Percentiles rank a stretch among this genome's conserved stretches.
Evolutionary conservation across 2,797 vertebrate genomes (phyloP).

Genomic region (Mus minutoides): DNA sequence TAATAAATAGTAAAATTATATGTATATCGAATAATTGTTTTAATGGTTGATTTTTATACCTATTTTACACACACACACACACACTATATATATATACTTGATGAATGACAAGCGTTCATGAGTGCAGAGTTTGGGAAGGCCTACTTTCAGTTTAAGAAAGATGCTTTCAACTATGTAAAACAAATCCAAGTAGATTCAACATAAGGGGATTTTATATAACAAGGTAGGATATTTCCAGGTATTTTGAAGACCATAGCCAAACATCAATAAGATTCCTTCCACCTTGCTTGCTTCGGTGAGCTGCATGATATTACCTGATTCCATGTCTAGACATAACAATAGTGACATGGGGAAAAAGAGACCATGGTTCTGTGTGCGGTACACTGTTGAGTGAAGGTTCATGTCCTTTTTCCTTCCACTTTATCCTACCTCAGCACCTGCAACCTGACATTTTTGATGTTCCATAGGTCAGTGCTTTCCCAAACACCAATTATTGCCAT

Average conservation of each 20-base stretch:
- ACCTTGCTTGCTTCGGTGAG: not conserved
- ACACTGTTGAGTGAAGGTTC: not conserved
- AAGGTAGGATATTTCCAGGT: not conserved
- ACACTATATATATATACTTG: too few species aligned
- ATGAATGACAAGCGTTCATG: not conserved
- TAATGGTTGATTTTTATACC: not conserved
- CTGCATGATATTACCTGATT: not conserved
- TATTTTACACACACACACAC: too few species aligned
- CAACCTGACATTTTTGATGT: not conserved
- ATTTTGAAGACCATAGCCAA: not conserved
- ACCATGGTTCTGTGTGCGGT: fast-evolving
- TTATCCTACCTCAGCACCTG: too few species aligned
- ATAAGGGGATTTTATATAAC: not conserved
- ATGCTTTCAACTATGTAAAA: not conserved
- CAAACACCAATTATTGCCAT: not conserved
- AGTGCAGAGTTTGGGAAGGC: not conserved
- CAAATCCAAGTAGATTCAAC: not conserved
- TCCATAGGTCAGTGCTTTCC: not conserved
- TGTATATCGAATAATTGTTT: not conserved
- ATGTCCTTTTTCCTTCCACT: not conserved
- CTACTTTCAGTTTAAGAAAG: not conserved
- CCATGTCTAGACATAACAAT: not conserved
- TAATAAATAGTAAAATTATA: not conserved
- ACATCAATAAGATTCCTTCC: not conserved
- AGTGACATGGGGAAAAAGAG: not conserved